Evolutionary conservation across 2,888 invertebrate species (phyloP).

Genomic region (Ctena decussata): DNA sequence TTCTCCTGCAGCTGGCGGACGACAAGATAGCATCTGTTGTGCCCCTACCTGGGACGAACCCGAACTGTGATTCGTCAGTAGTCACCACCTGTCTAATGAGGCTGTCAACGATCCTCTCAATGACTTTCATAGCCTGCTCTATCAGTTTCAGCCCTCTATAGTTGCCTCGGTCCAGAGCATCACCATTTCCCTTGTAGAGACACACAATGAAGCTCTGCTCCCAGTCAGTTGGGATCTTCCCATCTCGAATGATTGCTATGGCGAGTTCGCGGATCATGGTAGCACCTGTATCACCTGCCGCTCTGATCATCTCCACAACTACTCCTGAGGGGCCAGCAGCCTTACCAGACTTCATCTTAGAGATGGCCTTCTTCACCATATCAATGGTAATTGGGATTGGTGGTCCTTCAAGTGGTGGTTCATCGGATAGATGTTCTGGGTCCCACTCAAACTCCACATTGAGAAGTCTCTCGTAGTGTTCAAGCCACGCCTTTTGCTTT

Average conservation of each 20-base stretch:
- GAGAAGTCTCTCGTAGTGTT: neutral
- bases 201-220: conserved; percentile 32
- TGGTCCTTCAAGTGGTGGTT: conserved; percentile 4
- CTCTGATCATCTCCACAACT: conserved; percentile 27
- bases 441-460: conserved; percentile 10
- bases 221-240: conserved; percentile 24
- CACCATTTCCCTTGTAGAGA: conserved; percentile 33
- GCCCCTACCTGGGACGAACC: conserved; percentile 25
- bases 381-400: conserved; percentile 14
- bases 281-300: conserved; percentile 20
- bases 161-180: conserved; percentile 16
- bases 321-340: conserved; percentile 21
- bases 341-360: conserved; percentile 2
- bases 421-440: neutral
- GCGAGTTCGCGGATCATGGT: conserved; percentile 12
- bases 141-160: conserved; percentile 26
- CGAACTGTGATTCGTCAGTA: conserved; percentile 13
- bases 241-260: conserved; percentile 11
- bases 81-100: conserved; percentile 6
- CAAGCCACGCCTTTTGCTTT: neutral
- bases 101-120: conserved; percentile 3
- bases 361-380: conserved; percentile 16
- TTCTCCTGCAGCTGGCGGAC: neutral
- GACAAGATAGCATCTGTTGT: conserved; percentile 15
- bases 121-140: conserved; percentile 15